These are phyloP conservation scores for Lingula anatina DNA, from an alignment of 2,888 invertebrate species.

Conservation along the genomic window DNA sequence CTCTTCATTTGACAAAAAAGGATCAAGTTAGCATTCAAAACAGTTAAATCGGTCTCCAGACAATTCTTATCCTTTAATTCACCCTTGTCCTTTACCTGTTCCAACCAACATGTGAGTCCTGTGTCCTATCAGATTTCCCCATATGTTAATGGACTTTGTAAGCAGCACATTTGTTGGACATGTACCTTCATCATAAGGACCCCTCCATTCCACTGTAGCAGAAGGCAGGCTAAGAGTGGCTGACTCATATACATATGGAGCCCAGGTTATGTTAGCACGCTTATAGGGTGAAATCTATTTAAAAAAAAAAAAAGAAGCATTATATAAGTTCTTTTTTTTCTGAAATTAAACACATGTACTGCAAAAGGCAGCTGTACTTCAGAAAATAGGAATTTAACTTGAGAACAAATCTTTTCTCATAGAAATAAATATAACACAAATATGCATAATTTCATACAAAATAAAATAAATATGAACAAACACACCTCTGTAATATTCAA, in stretches of 20 bases:
- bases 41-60: too few relatives aligned
- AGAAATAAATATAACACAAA: too few relatives aligned
- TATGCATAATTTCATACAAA: too few relatives aligned
- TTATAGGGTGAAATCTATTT: constrained; percentile 18
- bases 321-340: too few relatives aligned
- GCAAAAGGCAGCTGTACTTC: too few relatives aligned
- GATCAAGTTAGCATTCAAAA: too few relatives aligned
- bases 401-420: too few relatives aligned
- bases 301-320: background rate
- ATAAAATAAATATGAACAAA: too few relatives aligned
- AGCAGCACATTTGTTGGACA: constrained; percentile 9
- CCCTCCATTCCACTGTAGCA: constrained; percentile 22
- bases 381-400: too few relatives aligned
- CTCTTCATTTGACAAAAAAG: too few relatives aligned
- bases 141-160: constrained; percentile 14
- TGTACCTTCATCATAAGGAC: constrained; percentile 15
- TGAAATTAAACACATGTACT: too few relatives aligned
- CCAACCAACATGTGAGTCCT: constrained; percentile 21
- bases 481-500: constrained; percentile 22
- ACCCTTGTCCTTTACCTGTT: constrained; percentile 25
- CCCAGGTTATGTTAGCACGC: constrained; percentile 27
- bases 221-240: constrained; percentile 24
- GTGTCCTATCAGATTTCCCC: constrained; percentile 23
- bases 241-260: constrained; percentile 22
- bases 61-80: too few relatives aligned